Evolutionary conservation across 2,113 vertebrate genomes (phyloP), one percentile per base, ranked within the genome.

Genomic region (Paradisaea rubra): DNA sequence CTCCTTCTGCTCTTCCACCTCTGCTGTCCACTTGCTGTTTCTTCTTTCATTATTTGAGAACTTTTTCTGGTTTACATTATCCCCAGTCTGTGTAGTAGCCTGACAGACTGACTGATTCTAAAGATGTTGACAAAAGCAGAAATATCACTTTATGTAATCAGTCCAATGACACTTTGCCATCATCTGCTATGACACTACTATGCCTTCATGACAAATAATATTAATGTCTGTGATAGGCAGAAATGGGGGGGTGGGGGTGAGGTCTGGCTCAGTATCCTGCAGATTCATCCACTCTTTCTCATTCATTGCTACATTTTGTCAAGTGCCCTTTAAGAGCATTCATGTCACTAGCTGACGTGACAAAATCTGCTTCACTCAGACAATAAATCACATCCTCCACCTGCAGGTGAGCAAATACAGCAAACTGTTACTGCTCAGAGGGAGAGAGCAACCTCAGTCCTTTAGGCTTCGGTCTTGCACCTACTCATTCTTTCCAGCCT

Each of bases 1-100:
- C 27, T 98, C 97, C 93, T 97, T 97, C 65, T 96, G 96, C 44
- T 98, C 97, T 88, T 98, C 98, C 17, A 93, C 27, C 41, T 98
- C 98, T 78, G 93, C 74, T 90, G 97, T 97, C 95, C 97, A 96
- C 73, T 97, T 97, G 93, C 84, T 92, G 79, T 91, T 97, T 97
- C 97, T 98, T 77, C 96, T 97, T 17, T 97, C 97, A 56, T 82
- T 97, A 53, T 84, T 96, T 31, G 91, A 78, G 49, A 89, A 27
- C 88, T 97, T 98, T 80, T 97, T 98, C 94, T 96, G 97, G 64
- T 80, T 76, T 50, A 94, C 66, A 2, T 85, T 83, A 68, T 98
- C 98, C 95, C 82, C 81, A 71, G 93, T 97, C 89, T 97, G 98
- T 68, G 97, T 95, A 66, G 96, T 86, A 89, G 97, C 91, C 81